Conservation (phyloP, 2,797 vertebrate species). For the Rhadinocentrus ornatus region DNA sequence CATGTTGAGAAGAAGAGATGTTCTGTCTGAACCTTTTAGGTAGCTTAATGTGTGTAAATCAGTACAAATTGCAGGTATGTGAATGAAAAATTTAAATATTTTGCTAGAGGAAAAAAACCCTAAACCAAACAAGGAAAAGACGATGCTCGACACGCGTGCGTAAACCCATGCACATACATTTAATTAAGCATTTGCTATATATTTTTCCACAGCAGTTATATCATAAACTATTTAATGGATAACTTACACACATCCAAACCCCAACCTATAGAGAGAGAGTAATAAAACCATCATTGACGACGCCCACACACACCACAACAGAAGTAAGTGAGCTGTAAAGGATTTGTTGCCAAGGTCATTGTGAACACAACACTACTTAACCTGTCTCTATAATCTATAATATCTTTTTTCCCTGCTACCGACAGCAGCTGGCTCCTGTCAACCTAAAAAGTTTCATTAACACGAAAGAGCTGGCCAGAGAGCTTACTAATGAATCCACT, state of each 20-base stretch:
- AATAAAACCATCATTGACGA: slow-evolving; percentile 33
- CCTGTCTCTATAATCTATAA: slow-evolving; percentile 31
- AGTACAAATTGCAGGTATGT: slow-evolving; percentile 50
- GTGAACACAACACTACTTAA: slow-evolving; percentile 19
- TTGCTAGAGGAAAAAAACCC: background rate
- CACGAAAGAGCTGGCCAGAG: slow-evolving; percentile 9
- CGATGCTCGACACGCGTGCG: background rate
- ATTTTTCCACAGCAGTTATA: slow-evolving; percentile 12
- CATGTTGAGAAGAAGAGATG: slow-evolving; percentile 36
- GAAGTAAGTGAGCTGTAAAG: slow-evolving; percentile 18
- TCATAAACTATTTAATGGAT: slow-evolving; percentile 44
- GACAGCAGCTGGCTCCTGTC: slow-evolving; percentile 62
- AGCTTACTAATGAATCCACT: slow-evolving; percentile 43
- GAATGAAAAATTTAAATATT: slow-evolving; percentile 33
- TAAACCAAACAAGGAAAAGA: slow-evolving; percentile 4
- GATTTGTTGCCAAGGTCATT: slow-evolving; percentile 24
- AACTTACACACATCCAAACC: slow-evolving; percentile 18
- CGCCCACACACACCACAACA: slow-evolving; percentile 20
- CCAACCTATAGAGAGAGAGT: slow-evolving; percentile 3
- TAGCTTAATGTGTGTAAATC: slow-evolving; percentile 68
- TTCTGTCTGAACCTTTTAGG: slow-evolving; percentile 43
- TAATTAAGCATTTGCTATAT: slow-evolving; percentile 34
- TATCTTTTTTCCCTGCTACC: slow-evolving; percentile 20
- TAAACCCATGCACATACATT: slow-evolving; percentile 2
- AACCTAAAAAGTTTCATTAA: slow-evolving; percentile 41